phyloP scores from a whole-genome alignment of 2,797 vertebrate species.

The Hemitrygon akajei region DNA sequence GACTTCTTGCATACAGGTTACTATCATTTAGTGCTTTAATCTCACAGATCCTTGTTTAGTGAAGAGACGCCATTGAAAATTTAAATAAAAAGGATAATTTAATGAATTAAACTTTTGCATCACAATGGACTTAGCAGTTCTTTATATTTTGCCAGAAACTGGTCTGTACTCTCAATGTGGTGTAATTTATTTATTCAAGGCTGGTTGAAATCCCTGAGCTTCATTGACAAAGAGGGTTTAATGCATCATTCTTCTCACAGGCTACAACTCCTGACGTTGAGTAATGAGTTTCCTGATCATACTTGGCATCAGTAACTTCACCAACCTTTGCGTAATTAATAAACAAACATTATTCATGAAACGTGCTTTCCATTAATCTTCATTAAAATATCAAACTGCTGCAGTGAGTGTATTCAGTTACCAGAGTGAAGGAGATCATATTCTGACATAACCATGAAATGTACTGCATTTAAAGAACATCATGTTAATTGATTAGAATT shows the following conservation, averaged over 20 bases:
- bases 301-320: conserved; percentile 38
- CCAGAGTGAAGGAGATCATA: background rate
- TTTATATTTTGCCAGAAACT: background rate
- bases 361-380: conserved; percentile 37
- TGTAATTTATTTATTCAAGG: background rate
- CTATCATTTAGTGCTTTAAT: background rate
- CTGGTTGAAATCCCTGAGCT: background rate
- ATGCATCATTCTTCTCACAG: background rate
- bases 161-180: background rate
- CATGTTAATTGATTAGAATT: background rate
- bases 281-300: conserved; percentile 34
- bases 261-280: conserved; percentile 28
- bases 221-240: background rate
- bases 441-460: background rate
- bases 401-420: background rate
- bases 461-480: background rate
- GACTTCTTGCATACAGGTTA: background rate
- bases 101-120: background rate
- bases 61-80: background rate
- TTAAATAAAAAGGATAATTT: background rate
- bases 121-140: background rate
- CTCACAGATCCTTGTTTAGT: background rate
- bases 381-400: conserved; percentile 19
- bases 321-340: conserved; percentile 39
- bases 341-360: conserved; percentile 41